A percentile compares a stretch with the other conserved stretches of the same genome.
Conservation (phyloP, 2,888 invertebrate species). For the Chromoteleia sp. region DNA sequence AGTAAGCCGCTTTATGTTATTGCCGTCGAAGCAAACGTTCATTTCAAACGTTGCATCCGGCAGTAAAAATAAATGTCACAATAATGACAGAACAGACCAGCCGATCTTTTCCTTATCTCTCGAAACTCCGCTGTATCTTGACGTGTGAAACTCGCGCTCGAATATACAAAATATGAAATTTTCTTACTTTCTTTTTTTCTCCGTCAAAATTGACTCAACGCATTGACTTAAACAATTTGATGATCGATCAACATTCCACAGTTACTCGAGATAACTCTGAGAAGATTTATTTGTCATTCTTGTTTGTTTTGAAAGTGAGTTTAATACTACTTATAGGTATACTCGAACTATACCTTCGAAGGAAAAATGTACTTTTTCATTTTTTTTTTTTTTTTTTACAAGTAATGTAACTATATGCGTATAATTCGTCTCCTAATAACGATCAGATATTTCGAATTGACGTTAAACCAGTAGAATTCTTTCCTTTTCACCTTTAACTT, state of each 20-base stretch:
- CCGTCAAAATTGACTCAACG: slow-evolving; percentile 47
- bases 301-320: slow-evolving; percentile 28
- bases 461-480: too few species aligned
- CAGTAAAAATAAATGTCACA: slow-evolving; percentile 43
- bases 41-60: slow-evolving; percentile 6
- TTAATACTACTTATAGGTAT: slow-evolving; percentile 1
- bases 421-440: too few species aligned
- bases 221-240: slow-evolving; percentile 55
- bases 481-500: too few species aligned
- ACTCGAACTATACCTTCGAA: slow-evolving; percentile 3
- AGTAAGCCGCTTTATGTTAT: slow-evolving; percentile 18
- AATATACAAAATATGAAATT: too few species aligned
- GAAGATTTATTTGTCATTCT: slow-evolving; percentile 29
- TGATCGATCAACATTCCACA: slow-evolving; percentile 49
- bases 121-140: slow-evolving; percentile 22
- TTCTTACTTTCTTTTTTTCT: slow-evolving; percentile 45
- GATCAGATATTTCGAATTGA: too few species aligned
- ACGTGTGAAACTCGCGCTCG: slow-evolving; percentile 31
- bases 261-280: slow-evolving; percentile 17
- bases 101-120: slow-evolving; percentile 10
- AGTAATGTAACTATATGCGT: too few species aligned
- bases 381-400: too few species aligned
- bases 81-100: slow-evolving; percentile 37
- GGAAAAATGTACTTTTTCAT: not conserved
- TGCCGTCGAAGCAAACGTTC: not conserved